These are phyloP conservation scores for Lithophane ornitopus DNA, from an alignment of 2,888 invertebrate species.

Conservation along the genomic window DNA sequence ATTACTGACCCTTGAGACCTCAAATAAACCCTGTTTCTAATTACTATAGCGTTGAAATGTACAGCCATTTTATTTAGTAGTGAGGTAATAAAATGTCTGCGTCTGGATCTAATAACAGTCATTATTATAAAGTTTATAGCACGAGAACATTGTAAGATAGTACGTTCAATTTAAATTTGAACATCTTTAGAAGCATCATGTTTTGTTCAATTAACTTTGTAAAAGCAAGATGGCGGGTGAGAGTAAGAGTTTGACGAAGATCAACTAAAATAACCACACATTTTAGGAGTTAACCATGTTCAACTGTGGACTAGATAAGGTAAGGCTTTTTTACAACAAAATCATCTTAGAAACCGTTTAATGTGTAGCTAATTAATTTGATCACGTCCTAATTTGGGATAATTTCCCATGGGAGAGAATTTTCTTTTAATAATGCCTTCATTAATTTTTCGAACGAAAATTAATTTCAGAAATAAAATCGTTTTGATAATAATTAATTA, in stretches of 20 bases:
- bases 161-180: conserved; percentile 37
- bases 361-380: conserved; percentile 23
- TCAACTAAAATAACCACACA: background rate
- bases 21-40: conserved; percentile 60
- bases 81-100: conserved; percentile 51
- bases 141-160: conserved; percentile 21
- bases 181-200: conserved; percentile 2
- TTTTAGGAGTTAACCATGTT: background rate
- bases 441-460: conserved; percentile 30
- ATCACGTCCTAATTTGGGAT: conserved; percentile 33
- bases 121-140: conserved; percentile 45
- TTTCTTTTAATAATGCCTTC: conserved; percentile 34
- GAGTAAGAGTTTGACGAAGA: background rate
- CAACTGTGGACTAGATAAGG: background rate
- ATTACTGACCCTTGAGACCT: conserved; percentile 56
- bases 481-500: conserved; percentile 18
- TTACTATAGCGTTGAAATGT: conserved; percentile 56
- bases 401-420: conserved; percentile 49
- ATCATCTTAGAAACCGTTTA: conserved; percentile 13
- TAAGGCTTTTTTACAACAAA: background rate
- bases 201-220: conserved; percentile 14
- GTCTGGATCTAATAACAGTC: conserved; percentile 42
- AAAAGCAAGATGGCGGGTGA: conserved; percentile 2
- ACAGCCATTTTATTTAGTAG: conserved; percentile 51
- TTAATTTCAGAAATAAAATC: conserved; percentile 25